Evolutionary conservation across 1,140 invertebrate species (phyloP).

Genomic region (Atta texana): DNA sequence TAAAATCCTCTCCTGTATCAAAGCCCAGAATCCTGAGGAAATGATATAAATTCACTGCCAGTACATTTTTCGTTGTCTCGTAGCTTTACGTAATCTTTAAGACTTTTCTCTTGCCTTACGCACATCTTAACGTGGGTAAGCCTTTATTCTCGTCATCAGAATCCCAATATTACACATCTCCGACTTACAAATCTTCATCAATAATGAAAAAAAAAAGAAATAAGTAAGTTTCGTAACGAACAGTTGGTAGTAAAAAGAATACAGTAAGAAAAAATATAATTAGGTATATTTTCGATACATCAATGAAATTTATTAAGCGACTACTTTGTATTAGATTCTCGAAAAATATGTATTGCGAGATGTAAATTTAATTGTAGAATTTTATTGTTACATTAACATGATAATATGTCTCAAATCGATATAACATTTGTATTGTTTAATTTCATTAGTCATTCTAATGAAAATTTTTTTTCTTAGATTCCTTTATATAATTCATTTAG

Average conservation of each 20-base stretch:
- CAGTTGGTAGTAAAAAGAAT: neutral
- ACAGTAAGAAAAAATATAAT: neutral
- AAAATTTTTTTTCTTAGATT: no score
- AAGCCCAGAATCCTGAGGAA: constrained; percentile 49
- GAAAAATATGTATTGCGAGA: neutral
- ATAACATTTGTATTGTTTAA: neutral
- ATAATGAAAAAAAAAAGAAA: neutral
- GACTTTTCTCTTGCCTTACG: constrained; percentile 34
- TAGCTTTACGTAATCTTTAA: constrained; percentile 34
- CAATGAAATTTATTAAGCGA: neutral
- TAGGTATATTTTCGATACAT: neutral
- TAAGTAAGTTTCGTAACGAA: neutral
- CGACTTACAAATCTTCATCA: constrained; percentile 14
- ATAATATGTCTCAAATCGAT: neutral
- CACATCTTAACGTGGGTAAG: constrained; percentile 33
- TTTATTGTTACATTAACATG: neutral
- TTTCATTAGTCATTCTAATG: neutral
- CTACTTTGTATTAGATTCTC: neutral
- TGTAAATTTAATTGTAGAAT: neutral
- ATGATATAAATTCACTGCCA: constrained; percentile 53
- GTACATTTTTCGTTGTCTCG: neutral
- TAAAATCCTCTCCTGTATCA: constrained; percentile 52
- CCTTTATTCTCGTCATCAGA: constrained; percentile 16
- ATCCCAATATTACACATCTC: neutral
- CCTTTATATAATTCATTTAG: no score